These are phyloP conservation scores for Xenopus borealis DNA, from an alignment of 2,113 vertebrate genomes.

Conservation along the genomic window DNA sequence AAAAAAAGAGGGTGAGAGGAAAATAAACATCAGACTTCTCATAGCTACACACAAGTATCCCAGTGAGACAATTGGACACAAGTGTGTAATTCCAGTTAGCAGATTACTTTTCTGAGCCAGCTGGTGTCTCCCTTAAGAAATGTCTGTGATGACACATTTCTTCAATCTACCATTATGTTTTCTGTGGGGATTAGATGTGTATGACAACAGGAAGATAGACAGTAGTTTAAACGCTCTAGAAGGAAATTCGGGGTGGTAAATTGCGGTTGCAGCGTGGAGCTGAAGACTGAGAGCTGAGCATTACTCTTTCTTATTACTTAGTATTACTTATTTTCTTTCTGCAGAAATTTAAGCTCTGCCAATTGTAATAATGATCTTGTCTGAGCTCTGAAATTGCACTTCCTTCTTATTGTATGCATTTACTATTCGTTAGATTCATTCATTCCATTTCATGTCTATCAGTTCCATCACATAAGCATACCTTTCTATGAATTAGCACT, in stretches of 20 bases:
- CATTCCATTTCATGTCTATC: too few relatives aligned
- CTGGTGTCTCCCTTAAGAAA: conserved; percentile 22
- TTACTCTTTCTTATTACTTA: neutral
- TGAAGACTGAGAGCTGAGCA: neutral
- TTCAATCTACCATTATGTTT: conserved; percentile 8
- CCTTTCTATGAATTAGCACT: too few relatives aligned
- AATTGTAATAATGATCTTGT: too few relatives aligned
- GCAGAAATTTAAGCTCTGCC: neutral
- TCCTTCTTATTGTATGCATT: too few relatives aligned
- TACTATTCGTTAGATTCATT: too few relatives aligned
- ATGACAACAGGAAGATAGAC: conserved; percentile 27
- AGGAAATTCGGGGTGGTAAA: neutral
- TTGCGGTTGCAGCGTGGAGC: neutral
- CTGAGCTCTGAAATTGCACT: too few relatives aligned
- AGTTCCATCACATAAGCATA: too few relatives aligned
- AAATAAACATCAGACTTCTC: neutral
- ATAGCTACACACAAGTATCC: neutral
- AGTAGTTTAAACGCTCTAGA: neutral
- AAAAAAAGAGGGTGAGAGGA: neutral
- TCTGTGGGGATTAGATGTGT: conserved; percentile 25
- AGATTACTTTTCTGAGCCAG: neutral
- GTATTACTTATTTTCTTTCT: neutral
- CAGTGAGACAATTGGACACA: conserved; percentile 1
- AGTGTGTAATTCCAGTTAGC: conserved; percentile 25
- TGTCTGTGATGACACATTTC: conserved; percentile 17